Conservation (phyloP, 2,113 vertebrate genomes). For the Ahaetulla prasina region DNA sequence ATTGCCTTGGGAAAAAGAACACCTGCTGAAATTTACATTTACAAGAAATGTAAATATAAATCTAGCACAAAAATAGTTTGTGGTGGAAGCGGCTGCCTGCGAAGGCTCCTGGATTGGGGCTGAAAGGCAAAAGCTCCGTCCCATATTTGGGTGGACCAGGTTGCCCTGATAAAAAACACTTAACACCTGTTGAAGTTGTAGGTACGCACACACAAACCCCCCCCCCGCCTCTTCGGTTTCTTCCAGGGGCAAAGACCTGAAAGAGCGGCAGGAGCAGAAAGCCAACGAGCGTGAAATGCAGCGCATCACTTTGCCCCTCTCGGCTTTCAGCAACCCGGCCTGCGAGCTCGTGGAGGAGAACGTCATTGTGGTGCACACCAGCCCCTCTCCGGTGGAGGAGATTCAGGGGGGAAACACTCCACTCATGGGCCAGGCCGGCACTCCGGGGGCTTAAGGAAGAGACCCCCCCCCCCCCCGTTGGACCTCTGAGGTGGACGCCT, state of each 20-base stretch:
- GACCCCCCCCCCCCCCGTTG: neutral
- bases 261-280: conserved; percentile 83
- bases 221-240: neutral
- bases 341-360: conserved; percentile 92
- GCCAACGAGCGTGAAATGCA: conserved; percentile 89
- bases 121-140: too few relatives aligned
- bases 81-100: too few relatives aligned
- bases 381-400: conserved; percentile 71
- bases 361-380: conserved; percentile 76
- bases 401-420: conserved; percentile 68
- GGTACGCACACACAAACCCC: neutral
- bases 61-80: too few relatives aligned
- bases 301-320: conserved; percentile 86
- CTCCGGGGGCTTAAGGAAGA: conserved; percentile 86
- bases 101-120: too few relatives aligned
- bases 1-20: neutral
- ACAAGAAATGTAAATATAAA: too few relatives aligned
- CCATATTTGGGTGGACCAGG: too few relatives aligned
- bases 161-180: too few relatives aligned
- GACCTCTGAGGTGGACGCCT: conserved; percentile 24
- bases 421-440: conserved; percentile 83
- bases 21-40: neutral
- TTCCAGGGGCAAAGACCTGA: conserved; percentile 82
- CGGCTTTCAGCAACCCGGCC: conserved; percentile 86
- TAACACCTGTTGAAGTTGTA: neutral